Evolutionary conservation across 2,113 vertebrate genomes (phyloP), one percentile per base, ranked within the genome.

Genomic region (Patagioenas fasciata): DNA sequence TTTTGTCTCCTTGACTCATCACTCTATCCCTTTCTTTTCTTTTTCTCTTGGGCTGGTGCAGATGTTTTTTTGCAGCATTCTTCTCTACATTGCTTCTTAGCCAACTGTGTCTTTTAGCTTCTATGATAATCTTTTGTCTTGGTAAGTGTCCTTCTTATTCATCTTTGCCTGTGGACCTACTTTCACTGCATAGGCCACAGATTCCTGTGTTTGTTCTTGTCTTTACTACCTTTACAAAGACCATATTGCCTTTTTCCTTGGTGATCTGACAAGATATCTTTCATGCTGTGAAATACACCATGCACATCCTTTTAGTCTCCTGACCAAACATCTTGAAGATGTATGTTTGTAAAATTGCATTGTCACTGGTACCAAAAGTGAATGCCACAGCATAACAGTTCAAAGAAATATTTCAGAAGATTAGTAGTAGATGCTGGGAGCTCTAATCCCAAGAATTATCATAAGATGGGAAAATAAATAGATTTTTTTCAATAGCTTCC

Each of bases 401-500:
- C 48, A 58, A 42, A 72, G 36, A 91, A 85, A 15, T 42, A 48
- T 58, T 36, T 88, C 38, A 53, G 36, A 60, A 75, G 47, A 67
- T 78, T 42, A 48, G 54, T 75, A 69, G 70, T 64, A 80, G 78
- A 92, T 93, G 62, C 75, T 86, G 90, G 73, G 70, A 94, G 42
- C 36, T 86, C 80, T 85, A 69, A 58, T 44, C 64, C 85, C 38
- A 92, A 93, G 58, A 93, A 85, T 74, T 58, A 87, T 80, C 72
- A 72, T 57, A 79, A 66, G 60, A 89, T 62, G 53, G 85, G 85
- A 96, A 95, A 92, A 92, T 72, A 16, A 67, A 60, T 28, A 77
- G 75, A 50, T 65, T 89, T 32, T 85, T 85, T 71, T 64, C 82
- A 94, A 26, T 20, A 54, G 20, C 61, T 96, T 86, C 32, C 73